Conservation (phyloP, 2,888 invertebrate genomes). For the Sipha maydis region DNA sequence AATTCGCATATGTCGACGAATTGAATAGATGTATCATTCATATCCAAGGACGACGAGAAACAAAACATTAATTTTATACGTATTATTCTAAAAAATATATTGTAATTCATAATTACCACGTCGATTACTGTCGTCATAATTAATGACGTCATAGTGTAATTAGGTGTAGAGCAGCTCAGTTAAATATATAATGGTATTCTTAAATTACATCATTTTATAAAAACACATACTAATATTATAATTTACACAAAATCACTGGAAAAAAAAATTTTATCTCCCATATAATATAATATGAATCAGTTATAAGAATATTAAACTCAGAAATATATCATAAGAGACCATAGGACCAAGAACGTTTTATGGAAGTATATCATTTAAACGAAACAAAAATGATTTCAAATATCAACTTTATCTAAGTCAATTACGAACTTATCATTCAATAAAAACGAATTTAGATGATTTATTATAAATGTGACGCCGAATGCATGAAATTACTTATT, state of each 20-base stretch:
- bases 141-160: slow-evolving; percentile 15
- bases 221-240: not conserved
- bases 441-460: too few relatives aligned
- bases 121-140: not conserved
- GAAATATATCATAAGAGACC: too few relatives aligned
- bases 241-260: not conserved
- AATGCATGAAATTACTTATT: too few relatives aligned
- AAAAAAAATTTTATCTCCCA: not conserved
- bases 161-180: not conserved
- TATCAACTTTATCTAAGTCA: too few relatives aligned
- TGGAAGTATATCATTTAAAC: too few relatives aligned
- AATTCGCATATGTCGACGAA: slow-evolving; percentile 7
- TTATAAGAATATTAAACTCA: too few relatives aligned
- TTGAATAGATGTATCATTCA: not conserved
- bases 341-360: too few relatives aligned
- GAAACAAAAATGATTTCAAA: too few relatives aligned
- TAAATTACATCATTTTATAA: not conserved
- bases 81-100: not conserved
- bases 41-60: slow-evolving; percentile 21
- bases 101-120: not conserved
- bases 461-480: too few relatives aligned
- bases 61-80: not conserved
- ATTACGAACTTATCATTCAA: too few relatives aligned
- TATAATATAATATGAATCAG: too few relatives aligned
- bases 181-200: not conserved